Base-by-base conservation (phyloP, 2,113 vertebrate genomes). In the Misgurnus anguillicaudatus region DNA sequence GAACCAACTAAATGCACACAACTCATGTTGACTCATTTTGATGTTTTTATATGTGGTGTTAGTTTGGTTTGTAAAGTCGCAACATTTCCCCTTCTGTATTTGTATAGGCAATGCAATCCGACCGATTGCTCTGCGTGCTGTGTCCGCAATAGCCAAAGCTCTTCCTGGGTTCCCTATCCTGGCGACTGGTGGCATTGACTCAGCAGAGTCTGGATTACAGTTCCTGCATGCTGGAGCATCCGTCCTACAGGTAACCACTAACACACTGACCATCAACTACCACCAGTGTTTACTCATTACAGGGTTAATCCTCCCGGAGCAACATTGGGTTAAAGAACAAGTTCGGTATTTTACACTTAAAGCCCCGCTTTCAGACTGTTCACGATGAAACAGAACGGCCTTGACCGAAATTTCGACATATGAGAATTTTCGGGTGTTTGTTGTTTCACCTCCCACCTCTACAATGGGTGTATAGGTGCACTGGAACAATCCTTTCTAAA, bases 131-230 rank as follows among this genome's bases (percentile, higher is more conserved):
- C 92, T 99, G 31, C 91, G 93, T 5, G 96, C 95, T 0, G 96
- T 98, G 36, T 95, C 96, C 0, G 90, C 95, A 82, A 95, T 99
- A 19, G 95, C 90, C 42, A 90, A 64, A 7, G 95, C 94, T 6
- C 85, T 98, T 83, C 96, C 97, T 4, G 94, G 93, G 38, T 98
- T 97, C 85, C 96, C 96, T 13, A 80, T 99, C 78, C 77, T 98
- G 85, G 98, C 96, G 36, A 97, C 97, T 0, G 97, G 97, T 36
- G 98, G 97, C 24, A 98, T 99, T 0, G 97, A 99, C 87, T 99
- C 97, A 4, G 98, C 97, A 66, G 97, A 99, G 80, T 85, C 92
- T 3, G 97, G 96, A 0, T 90, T 97, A 9, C 97, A 98, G 88
- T 98, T 98, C 80, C 96, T 98, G 39, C 95, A 98, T 10, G 91